Evolutionary conservation across 1,140 invertebrate genomes (phyloP).

Genomic region (Odontomachus brunneus): DNA sequence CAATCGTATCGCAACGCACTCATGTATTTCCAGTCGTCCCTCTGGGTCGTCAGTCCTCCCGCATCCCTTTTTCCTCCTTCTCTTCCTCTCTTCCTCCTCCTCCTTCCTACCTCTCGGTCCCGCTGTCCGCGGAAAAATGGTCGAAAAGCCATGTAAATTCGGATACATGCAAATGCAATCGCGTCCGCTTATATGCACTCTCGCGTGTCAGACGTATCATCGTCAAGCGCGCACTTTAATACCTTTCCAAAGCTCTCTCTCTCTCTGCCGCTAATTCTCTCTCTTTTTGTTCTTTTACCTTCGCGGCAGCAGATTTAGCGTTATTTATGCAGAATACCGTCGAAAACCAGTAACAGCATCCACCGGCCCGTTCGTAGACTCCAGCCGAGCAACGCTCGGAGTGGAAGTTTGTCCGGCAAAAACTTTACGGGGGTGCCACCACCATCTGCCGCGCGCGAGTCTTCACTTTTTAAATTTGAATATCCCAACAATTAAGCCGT

Average conservation of each 20-base stretch:
- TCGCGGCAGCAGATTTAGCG: not conserved
- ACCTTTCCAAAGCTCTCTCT: not conserved
- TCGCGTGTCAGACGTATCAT: not conserved
- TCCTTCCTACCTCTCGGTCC: too few relatives aligned
- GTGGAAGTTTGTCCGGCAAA: not conserved
- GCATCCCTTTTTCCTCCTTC: not conserved
- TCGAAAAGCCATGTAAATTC: constrained; percentile 17
- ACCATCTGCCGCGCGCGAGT: not conserved
- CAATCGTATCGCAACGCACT: constrained; percentile 27
- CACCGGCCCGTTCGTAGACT: too few relatives aligned
- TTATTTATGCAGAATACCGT: not conserved
- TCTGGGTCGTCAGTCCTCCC: not conserved
- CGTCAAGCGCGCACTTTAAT: constrained; percentile 10
- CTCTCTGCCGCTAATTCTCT: not conserved
- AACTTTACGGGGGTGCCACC: not conserved
- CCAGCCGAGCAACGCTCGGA: not conserved
- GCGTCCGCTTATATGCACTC: constrained; percentile 45
- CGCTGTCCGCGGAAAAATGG: constrained; percentile 30
- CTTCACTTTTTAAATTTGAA: constrained; percentile 25
- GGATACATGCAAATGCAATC: constrained; percentile 62
- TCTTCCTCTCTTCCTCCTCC: not conserved
- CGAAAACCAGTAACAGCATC: not conserved
- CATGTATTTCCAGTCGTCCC: constrained; percentile 25
- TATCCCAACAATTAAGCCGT: constrained; percentile 23
- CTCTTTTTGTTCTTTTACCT: too few relatives aligned